phyloP scores from a whole-genome alignment of 2,797 vertebrate genomes.

The Denticeps clupeoides region DNA sequence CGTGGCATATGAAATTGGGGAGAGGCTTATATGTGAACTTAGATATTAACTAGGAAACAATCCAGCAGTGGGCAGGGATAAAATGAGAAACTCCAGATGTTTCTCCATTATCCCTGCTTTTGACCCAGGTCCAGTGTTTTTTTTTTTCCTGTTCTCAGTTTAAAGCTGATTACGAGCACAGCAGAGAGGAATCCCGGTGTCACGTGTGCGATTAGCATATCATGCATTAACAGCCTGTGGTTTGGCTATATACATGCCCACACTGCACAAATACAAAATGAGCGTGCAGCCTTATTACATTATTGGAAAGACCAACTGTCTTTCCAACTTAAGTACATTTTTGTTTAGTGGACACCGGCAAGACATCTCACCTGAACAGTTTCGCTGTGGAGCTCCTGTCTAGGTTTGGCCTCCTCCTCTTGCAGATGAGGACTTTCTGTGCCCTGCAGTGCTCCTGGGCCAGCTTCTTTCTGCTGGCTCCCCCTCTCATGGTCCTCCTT shows the following conservation, averaged over 20 bases:
- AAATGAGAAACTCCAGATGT: conserved; percentile 5
- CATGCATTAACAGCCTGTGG: too few species aligned
- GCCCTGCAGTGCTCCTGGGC: not conserved
- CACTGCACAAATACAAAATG: too few species aligned
- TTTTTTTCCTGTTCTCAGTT: conserved; percentile 17
- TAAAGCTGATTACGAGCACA: conserved; percentile 42
- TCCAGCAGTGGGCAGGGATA: too few species aligned
- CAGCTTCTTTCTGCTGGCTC: not conserved
- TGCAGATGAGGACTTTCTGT: conserved; percentile 11
- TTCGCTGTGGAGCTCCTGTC: conserved; percentile 26
- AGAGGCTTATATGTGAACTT: too few species aligned
- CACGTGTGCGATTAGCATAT: too few species aligned
- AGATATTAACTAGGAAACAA: too few species aligned
- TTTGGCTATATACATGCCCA: conserved; percentile 23
- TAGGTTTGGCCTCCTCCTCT: conserved; percentile 16
- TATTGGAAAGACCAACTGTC: too few species aligned
- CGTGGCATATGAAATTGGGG: too few species aligned
- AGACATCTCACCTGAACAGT: conserved; percentile 25
- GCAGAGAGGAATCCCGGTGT: conserved; percentile 25
- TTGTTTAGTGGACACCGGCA: too few species aligned
- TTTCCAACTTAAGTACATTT: too few species aligned
- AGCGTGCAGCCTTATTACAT: too few species aligned
- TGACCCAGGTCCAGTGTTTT: conserved; percentile 15
- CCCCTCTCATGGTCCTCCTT: not conserved
- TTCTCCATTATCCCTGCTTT: conserved; percentile 19